phyloP scores from a whole-genome alignment of 2,888 invertebrate species.

The Odontocerum albicorne region DNA sequence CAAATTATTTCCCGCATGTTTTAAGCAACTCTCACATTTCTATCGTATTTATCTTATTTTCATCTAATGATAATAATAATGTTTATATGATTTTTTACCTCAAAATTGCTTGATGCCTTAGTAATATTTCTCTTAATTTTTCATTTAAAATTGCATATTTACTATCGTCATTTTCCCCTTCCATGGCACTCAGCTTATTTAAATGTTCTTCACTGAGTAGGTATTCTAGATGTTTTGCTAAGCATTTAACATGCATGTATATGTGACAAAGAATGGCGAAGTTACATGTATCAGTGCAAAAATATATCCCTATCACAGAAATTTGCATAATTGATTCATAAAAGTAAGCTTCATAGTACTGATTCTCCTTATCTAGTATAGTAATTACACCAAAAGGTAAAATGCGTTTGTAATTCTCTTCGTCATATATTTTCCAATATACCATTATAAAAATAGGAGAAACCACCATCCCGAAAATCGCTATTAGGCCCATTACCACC shows the following conservation, averaged over 20 bases:
- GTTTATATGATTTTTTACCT: too few species aligned
- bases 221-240: background rate
- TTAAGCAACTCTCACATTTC: too few species aligned
- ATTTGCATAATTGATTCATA: conserved; percentile 50
- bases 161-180: too few species aligned
- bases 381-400: conserved; percentile 31
- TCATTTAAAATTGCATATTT: too few species aligned
- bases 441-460: conserved; percentile 16
- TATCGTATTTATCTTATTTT: too few species aligned
- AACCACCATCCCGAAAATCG: background rate
- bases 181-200: too few species aligned
- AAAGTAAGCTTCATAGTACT: conserved; percentile 46
- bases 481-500: background rate
- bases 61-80: too few species aligned
- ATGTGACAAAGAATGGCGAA: conserved; percentile 7
- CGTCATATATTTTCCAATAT: conserved; percentile 5
- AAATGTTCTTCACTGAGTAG: conserved; percentile 10
- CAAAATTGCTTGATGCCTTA: too few species aligned
- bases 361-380: conserved; percentile 37
- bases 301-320: conserved; percentile 44
- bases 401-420: background rate
- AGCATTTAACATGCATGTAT: conserved; percentile 9
- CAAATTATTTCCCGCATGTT: too few species aligned
- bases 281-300: conserved; percentile 45
- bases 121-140: too few species aligned